Evolutionary conservation across 2,113 vertebrate genomes (phyloP), one percentile per base, ranked within the genome.

Genomic region (Anguilla japonica): DNA sequence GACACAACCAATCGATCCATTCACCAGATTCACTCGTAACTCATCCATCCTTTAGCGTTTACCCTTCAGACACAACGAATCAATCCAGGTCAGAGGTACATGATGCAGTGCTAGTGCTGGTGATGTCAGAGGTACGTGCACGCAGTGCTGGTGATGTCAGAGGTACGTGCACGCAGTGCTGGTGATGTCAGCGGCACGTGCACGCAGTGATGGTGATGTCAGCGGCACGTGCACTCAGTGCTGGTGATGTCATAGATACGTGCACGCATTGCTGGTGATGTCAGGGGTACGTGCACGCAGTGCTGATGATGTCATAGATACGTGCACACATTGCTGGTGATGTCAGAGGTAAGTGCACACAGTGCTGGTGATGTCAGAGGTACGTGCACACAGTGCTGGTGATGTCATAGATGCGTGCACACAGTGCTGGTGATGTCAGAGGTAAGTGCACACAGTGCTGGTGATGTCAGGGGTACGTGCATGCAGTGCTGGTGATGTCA

Each of bases 271-370:
- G 34, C 34, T 34, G 34, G 34, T 13, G 41, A 43, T 50, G 41
- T 78, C 41, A 84, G 63, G 43, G 26, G 26, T 26, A 29, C 83
- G 46, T 50, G 15, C 26, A 50, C 14, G 41, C 41, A 78, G 71
- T 9, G 46, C 18, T 0, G 29, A 43, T 85, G 50, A 79, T 16
- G 50, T 80, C 29, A 60, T 20, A 40, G 18, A 18, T 80, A 83
- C 26, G 75, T 84, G 2, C 34, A 85, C 29, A 20, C 67, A 2
- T 15, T 29, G 75, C 20, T 63, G 60, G 20, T 63, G 60, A 14
- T 26, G 57, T 40, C 85, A 39, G 11, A 71, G 3, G 57, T 85
- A 56, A 86, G 88, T 29, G 63, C 40, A 86, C 41, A 16, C 79
- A 2, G 15, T 41, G 79, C 13, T 53, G 7, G 13, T 53, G 50